Evolutionary conservation across 2,113 vertebrate species (phyloP), one percentile per base, ranked within the genome.

Genomic region (Notothenia rossii): DNA sequence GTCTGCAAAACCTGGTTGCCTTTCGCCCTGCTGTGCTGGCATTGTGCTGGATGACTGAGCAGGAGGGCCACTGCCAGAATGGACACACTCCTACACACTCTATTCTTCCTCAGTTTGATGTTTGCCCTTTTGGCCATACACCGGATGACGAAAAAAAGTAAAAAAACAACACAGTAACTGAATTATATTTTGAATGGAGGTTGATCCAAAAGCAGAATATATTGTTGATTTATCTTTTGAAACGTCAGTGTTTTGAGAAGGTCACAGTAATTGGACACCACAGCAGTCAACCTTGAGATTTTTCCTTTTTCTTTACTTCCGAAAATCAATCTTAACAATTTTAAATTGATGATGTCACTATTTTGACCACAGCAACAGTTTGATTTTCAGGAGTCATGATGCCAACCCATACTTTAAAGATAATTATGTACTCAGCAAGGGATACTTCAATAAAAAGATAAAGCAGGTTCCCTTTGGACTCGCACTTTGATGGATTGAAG

Each of bases 321-420:
- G 14, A 67, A 89, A 93, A 88, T 89, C 77, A 68, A 75, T 88
- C 88, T 71, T 82, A 90, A 87, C 63, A 70, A 69, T 75, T 77
- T 80, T 63, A 90, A 85, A 85, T 84, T 56, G 78, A 80, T 92
- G 89, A 93, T 82, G 87, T 92, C 88, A 91, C 76, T 91, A 62
- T 92, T 90, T 88, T 89, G 88, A 92, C 82, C 76, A 70, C 67
- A 82, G 81, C 58, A 78, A 48, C 70, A 68, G 85, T 86, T 88
- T 87, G 86, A 87, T 89, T 71, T 86, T 79, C 43, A 25, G 65
- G 69, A 83, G 73, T 84, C 69, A 78, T 43, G 62, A 60, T 64
- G 82, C 85, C 81, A 88, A 71, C 68, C 89, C 36, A 54, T 85
- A 77, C 90, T 83, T 87, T 76, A 59, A 83, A 86, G 84, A 65